These are phyloP conservation scores for Polietes domitor DNA, from an alignment of 2,888 invertebrate genomes.

Conservation along the genomic window DNA sequence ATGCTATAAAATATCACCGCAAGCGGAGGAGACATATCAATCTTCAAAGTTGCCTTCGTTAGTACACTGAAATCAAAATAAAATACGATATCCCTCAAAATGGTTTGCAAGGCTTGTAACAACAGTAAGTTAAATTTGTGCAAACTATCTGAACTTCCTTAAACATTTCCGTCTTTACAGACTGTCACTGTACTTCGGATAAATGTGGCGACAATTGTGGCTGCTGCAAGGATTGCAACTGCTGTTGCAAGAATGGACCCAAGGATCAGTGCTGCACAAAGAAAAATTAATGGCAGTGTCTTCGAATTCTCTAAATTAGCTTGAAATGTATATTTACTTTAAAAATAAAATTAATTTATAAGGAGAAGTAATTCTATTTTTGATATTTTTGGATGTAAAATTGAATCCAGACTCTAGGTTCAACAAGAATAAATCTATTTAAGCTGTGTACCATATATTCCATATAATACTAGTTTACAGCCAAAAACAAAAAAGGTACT, in stretches of 20 bases:
- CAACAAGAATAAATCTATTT: too few species aligned
- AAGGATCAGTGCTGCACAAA: constrained; percentile 73
- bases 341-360: too few species aligned
- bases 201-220: constrained; percentile 75
- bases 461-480: too few species aligned
- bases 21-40: constrained; percentile 2
- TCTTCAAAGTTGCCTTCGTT: neutral
- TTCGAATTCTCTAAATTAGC: too few species aligned
- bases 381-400: too few species aligned
- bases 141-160: neutral
- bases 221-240: constrained; percentile 73
- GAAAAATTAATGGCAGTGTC: constrained; percentile 63
- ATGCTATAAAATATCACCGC: constrained; percentile 29
- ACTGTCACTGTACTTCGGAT: constrained; percentile 73
- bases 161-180: constrained; percentile 57
- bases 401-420: too few species aligned
- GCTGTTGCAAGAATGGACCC: constrained; percentile 73
- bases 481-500: too few species aligned
- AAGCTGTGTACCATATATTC: too few species aligned
- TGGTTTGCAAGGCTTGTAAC: constrained; percentile 74
- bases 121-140: constrained; percentile 69
- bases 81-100: constrained; percentile 54
- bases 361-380: too few species aligned
- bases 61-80: neutral
- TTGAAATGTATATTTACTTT: too few species aligned